Evolutionary conservation across 1,140 invertebrate genomes (phyloP), one percentile per base, ranked within the genome.

Genomic region (Lamellibrachia luymesi): DNA sequence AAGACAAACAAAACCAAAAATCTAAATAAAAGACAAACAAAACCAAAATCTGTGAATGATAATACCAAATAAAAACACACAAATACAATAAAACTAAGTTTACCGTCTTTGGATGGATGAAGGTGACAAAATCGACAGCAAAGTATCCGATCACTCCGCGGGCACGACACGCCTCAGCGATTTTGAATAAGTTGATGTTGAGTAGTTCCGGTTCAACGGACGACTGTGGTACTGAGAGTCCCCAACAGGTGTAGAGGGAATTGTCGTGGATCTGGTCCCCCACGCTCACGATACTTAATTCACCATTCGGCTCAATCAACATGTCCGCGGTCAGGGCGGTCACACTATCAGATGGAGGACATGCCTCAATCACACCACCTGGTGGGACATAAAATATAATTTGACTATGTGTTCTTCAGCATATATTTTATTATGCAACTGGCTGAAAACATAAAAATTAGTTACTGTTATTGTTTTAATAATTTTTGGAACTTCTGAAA

Each of bases 221-320:
- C 8, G 95, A 95, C 94, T 96, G 96, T 51, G 96, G 96, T 38
- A 96, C 94, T 0, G 96, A 96, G 27, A 96, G 93, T 49, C 96
- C 96, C 96, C 96, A 96, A 91, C 95, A 95, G 1, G 94, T 95
- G 93, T 95, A 96, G 8, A 94, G 95, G n/a, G 95, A 94, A 50
- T 96, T 95, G 2, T 95, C 96, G 92, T 96, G 95, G n/a, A 96
- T 95, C 94, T 96, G 96, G 93, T 96, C 96, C 4, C 96, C 96
- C 93, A 94, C 94, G 49, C 94, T 94, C 7, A 96, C 51, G n/a
- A 96, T 94, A 92, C 94, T 95, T 17, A 94, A 93, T 25, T 94
- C 92, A 2, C 95, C 96, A 92, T 95, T 95, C 10, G 96, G 96
- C 92, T 96, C 96, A 92, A 96, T 96, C 92, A 96, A 92, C 95